Evolutionary conservation across 1,140 invertebrate species (phyloP), one percentile per base, ranked within the genome.

Genomic region (Choristoneura fumiferana): DNA sequence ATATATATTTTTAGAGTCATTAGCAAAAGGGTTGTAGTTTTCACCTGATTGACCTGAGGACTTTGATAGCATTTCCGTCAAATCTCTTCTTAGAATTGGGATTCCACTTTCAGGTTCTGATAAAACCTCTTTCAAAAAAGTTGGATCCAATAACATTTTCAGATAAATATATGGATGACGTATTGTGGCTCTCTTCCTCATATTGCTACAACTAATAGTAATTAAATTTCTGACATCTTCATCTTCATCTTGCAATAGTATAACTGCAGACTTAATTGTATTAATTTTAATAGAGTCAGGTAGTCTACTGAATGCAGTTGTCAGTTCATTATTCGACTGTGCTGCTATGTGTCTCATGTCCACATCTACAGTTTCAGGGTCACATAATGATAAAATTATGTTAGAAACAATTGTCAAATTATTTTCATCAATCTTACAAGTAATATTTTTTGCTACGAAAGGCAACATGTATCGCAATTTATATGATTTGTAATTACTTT

Each of bases 171-270:
- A 86, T 5, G 87, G 78, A 52, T 89, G 79, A 49, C 66, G 18
- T 10, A 60, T 10, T 13, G n/a, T n/a, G 38, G 65, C 58, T 9
- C 63, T 43, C 53, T 71, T 60, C 33, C 17, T 73, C 35, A 78
- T 35, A 53, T 67, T 69, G 54, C 62, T 73, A 54, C 78, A 78
- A 63, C 81, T 84, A 17, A 64, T 33, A 10, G 78, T 65, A 76
- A 73, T 80, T 54, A 75, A 60, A 60, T 73, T 71, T 63, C 88
- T 76, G n/a, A 90, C 67, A 69, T 79, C 74, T 58, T 81, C 78
- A 64, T 90, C 81, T 69, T 90, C 89, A 69, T 90, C 89, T 81
- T 90, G 88, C 22, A 90, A 62, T 0, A 90, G 66, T 40, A 81
- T 74, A 29, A 89, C 34, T 40, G 77, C 75, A 29, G 81, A 62